phyloP scores from a whole-genome alignment of 2,797 vertebrate genomes.

The Tangara arthus region DNA sequence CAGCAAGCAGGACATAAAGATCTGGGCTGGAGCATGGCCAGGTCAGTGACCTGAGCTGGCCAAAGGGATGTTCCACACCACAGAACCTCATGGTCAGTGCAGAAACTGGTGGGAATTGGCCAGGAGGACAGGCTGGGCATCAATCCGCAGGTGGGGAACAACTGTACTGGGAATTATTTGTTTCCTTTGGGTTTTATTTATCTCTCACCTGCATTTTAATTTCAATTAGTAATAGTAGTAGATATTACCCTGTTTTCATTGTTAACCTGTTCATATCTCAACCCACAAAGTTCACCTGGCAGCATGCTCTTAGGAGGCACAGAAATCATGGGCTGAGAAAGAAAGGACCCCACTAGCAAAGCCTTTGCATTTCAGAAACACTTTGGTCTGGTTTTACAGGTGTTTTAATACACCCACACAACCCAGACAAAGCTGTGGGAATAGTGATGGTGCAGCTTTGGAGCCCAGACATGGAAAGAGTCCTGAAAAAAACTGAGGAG shows the following conservation, averaged over 20 bases:
- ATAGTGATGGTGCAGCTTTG: neutral
- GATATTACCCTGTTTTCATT: neutral
- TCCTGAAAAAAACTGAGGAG: neutral
- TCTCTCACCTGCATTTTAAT: neutral
- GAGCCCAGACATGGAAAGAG: neutral
- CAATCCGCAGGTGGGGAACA: fast-evolving
- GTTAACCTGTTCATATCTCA: neutral
- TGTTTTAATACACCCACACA: neutral
- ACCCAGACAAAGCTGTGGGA: neutral
- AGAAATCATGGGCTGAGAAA: neutral
- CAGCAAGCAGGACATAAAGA: neutral
- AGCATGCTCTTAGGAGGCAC: neutral
- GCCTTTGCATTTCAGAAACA: neutral
- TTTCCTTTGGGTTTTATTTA: neutral
- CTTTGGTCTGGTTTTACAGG: neutral
- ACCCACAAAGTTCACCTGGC: neutral
- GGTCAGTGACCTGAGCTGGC: neutral
- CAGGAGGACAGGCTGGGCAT: neutral
- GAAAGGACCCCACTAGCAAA: neutral
- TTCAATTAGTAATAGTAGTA: neutral
- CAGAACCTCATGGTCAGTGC: neutral
- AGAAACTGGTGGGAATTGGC: neutral
- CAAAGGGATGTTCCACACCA: neutral
- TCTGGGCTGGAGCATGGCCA: fast-evolving
- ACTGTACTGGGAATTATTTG: neutral